Conservation (phyloP, 2,888 invertebrate genomes). For the Brachynemurus nebulosus region DNA sequence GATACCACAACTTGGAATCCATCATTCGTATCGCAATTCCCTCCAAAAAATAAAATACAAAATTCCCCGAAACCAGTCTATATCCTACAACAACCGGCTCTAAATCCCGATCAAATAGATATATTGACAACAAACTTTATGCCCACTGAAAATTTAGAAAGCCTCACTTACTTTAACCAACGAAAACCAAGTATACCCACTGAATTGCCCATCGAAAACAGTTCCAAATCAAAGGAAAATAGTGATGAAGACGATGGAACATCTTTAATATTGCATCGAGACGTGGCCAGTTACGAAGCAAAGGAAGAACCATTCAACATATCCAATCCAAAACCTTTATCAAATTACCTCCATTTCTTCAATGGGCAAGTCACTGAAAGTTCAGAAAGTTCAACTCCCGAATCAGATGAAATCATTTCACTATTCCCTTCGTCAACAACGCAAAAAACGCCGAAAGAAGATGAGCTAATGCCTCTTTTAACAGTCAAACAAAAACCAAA, state of each 20-base stretch:
- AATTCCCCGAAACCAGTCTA: too few relatives aligned
- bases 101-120: too few relatives aligned
- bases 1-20: too few relatives aligned
- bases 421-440: not conserved
- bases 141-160: not conserved
- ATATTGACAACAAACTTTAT: not conserved
- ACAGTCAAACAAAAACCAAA: conserved; percentile 15
- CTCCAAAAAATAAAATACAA: too few relatives aligned
- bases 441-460: not conserved
- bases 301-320: conserved; percentile 6
- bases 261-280: not conserved
- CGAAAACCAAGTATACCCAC: not conserved
- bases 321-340: conserved; percentile 6
- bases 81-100: too few relatives aligned
- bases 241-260: not conserved
- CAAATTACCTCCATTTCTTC: conserved; percentile 7
- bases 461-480: conserved; percentile 16
- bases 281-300: conserved; percentile 4
- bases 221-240: not conserved
- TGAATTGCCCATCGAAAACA: not conserved
- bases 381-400: not conserved
- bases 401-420: conserved; percentile 4
- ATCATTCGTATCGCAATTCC: too few relatives aligned
- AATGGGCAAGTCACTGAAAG: not conserved
- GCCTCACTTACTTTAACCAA: not conserved